Evolutionary conservation across 1,140 invertebrate genomes (phyloP).

Genomic region (Bacillus rossius): DNA sequence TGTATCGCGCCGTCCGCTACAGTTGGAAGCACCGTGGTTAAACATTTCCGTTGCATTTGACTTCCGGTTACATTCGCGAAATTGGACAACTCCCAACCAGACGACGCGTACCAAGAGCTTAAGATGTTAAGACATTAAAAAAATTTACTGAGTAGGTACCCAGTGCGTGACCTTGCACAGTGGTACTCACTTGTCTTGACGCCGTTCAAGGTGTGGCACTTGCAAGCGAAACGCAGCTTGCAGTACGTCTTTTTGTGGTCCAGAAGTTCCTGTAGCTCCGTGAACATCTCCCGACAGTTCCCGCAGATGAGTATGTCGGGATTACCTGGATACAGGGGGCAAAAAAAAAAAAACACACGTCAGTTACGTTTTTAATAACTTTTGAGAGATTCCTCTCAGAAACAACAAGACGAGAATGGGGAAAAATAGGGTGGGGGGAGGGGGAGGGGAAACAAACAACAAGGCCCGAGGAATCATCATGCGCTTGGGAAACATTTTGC

Average conservation of each 20-base stretch:
- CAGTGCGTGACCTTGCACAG: no score
- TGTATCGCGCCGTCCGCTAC: no score
- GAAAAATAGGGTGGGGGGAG: background rate
- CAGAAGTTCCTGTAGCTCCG: conserved; percentile 71
- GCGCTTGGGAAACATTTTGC: no score
- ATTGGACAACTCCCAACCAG: no score
- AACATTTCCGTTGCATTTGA: no score
- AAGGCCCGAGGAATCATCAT: no score
- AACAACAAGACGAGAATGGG: background rate
- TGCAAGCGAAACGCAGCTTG: conserved; percentile 78
- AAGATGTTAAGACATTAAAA: no score
- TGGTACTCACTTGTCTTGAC: conserved; percentile 41
- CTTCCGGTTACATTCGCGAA: no score
- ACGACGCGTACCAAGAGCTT: background rate
- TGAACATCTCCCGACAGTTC: conserved; percentile 79
- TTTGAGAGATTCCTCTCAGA: background rate
- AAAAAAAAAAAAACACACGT: background rate
- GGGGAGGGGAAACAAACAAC: background rate
- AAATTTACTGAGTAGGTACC: no score
- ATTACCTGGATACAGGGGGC: conserved; percentile 59
- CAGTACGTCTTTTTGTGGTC: conserved; percentile 84
- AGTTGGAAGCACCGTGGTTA: no score
- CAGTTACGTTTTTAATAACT: background rate
- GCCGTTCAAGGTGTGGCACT: conserved; percentile 60
- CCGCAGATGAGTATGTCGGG: conserved; percentile 85